Evolutionary conservation across 1,140 invertebrate genomes (phyloP).

Genomic region (Drosophila arizonae): DNA sequence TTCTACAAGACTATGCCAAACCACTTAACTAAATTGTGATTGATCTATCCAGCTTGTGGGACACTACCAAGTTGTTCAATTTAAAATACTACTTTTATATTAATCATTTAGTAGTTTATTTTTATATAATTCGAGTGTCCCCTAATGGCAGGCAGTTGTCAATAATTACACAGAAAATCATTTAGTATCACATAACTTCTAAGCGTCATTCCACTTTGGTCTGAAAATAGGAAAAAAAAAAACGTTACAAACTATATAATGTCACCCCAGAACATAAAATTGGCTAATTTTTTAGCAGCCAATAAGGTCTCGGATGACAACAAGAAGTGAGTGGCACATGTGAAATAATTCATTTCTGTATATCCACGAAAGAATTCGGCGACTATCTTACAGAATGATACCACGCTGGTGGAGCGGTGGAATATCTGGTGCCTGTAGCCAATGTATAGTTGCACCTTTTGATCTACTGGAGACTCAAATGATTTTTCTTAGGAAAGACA

Average conservation of each 20-base stretch:
- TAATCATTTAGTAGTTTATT: too few species aligned
- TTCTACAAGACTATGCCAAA: neutral
- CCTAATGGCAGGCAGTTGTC: conserved; percentile 41
- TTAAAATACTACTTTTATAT: too few species aligned
- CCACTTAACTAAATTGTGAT: neutral
- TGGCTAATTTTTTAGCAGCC: neutral
- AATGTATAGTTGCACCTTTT: conserved; percentile 43
- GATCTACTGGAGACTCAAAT: conserved; percentile 60
- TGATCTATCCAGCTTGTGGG: neutral
- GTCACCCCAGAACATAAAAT: conserved; percentile 8
- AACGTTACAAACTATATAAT: neutral
- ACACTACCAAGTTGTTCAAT: too few species aligned
- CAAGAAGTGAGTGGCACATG: conserved; percentile 3
- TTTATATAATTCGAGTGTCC: neutral
- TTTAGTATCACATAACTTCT: neutral
- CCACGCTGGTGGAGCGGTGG: conserved; percentile 65
- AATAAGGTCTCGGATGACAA: conserved; percentile 6
- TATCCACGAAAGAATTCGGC: neutral
- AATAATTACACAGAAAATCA: neutral
- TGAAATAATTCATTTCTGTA: neutral
- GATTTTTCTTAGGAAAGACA: conserved; percentile 36
- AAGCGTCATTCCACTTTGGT: neutral
- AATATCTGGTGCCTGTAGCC: conserved; percentile 38
- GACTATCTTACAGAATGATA: conserved; percentile 16
- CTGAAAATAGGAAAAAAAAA: too few species aligned